These are phyloP conservation scores for Trachymyrmex cornetzi DNA, from an alignment of 1,140 invertebrate species.

Conservation along the genomic window DNA sequence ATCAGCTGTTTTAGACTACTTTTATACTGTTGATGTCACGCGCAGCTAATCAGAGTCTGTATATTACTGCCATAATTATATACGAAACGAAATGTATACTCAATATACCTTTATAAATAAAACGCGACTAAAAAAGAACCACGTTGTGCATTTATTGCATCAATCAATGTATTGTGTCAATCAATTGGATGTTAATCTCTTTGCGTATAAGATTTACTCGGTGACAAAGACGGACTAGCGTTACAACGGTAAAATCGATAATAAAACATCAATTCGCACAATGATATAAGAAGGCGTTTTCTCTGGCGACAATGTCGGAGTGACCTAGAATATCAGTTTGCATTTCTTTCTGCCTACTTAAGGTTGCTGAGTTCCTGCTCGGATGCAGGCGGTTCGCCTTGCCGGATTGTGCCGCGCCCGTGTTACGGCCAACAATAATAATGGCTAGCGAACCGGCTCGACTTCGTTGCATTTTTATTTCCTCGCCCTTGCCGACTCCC, in stretches of 20 bases:
- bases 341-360: conserved; percentile 73
- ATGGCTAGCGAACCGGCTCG: conserved; percentile 43
- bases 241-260: neutral
- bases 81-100: conserved; percentile 81
- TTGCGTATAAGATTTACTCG: neutral
- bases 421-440: conserved; percentile 53
- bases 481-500: conserved; percentile 31
- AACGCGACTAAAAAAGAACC: conserved; percentile 72
- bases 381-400: conserved; percentile 75
- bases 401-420: conserved; percentile 66
- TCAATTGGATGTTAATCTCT: neutral
- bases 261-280: neutral
- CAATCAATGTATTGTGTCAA: no score
- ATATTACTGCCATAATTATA: conserved; percentile 83
- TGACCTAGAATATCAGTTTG: conserved; percentile 64
- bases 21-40: conserved; percentile 83
- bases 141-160: neutral
- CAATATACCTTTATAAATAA: conserved; percentile 85
- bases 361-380: conserved; percentile 75
- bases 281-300: conserved; percentile 44
- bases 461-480: conserved; percentile 66
- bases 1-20: conserved; percentile 80
- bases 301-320: conserved; percentile 47
- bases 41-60: conserved; percentile 81
- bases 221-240: neutral